Evolutionary conservation across 2,888 invertebrate species (phyloP).

Genomic region (Elmis aenea): DNA sequence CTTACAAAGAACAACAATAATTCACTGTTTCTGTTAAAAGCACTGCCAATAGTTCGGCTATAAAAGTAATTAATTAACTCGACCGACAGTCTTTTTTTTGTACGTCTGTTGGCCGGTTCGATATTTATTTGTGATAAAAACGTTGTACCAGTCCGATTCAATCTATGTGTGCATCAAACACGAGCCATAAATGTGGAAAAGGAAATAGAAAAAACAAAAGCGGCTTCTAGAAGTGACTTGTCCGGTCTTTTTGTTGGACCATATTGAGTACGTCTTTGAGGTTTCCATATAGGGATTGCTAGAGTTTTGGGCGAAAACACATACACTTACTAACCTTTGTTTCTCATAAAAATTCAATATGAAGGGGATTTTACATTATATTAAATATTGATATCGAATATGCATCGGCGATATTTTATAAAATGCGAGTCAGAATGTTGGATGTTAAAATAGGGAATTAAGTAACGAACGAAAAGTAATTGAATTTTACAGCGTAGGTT

Average conservation of each 20-base stretch:
- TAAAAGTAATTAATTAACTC: too few relatives aligned
- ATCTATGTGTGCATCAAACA: slow-evolving; percentile 32
- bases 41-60: too few relatives aligned
- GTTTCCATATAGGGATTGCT: slow-evolving; percentile 16
- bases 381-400: slow-evolving; percentile 13
- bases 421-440: too few relatives aligned
- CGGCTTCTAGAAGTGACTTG: slow-evolving; percentile 29
- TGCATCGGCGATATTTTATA: slow-evolving; percentile 14
- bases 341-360: slow-evolving; percentile 27
- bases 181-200: slow-evolving; percentile 31
- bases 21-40: too few relatives aligned
- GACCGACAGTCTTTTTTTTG: slow-evolving; percentile 16
- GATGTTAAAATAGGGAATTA: too few relatives aligned
- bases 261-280: slow-evolving; percentile 21
- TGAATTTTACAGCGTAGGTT: too few relatives aligned
- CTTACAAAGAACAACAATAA: too few relatives aligned
- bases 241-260: slow-evolving; percentile 22
- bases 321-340: slow-evolving; percentile 19
- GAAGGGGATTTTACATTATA: slow-evolving; percentile 12
- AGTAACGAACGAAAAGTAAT: too few relatives aligned
- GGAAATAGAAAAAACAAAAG: slow-evolving; percentile 32
- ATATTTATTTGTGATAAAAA: slow-evolving; percentile 32
- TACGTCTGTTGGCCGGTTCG: slow-evolving; percentile 9
- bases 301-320: slow-evolving; percentile 15
- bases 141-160: slow-evolving; percentile 28